These are phyloP conservation scores for Drosophila neonasuta DNA, from an alignment of 2,888 invertebrate species.

Conservation along the genomic window DNA sequence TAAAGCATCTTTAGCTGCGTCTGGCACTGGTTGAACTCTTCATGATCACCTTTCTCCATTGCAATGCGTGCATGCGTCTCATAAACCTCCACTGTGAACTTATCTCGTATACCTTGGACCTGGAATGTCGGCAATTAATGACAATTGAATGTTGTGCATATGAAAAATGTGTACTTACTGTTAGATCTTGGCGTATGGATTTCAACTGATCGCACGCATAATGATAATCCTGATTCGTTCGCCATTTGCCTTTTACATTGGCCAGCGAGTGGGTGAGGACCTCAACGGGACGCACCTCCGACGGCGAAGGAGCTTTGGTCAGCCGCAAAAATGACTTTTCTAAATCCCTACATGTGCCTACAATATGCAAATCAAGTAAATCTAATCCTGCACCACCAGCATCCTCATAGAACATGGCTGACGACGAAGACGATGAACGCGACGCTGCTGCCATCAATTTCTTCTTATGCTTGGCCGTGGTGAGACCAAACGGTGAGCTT, in stretches of 20 bases:
- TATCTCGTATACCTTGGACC: constrained; percentile 97
- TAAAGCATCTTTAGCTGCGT: constrained; percentile 98
- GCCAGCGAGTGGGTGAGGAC: constrained; percentile 92
- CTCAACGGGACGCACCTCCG: constrained; percentile 94
- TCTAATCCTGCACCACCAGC: constrained; percentile 88
- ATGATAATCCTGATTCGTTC: constrained; percentile 94
- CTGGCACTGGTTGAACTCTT: constrained; percentile 99
- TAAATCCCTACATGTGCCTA: constrained; percentile 96
- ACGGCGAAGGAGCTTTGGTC: constrained; percentile 96
- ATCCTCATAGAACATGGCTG: constrained; percentile 84
- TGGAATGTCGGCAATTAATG: constrained; percentile 77
- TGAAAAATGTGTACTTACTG: constrained; percentile 86
- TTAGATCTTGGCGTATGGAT: constrained; percentile 98
- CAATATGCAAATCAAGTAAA: constrained; percentile 93
- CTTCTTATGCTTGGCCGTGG: constrained; percentile 68
- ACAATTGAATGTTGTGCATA: neutral
- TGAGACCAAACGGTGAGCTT: constrained; percentile 74
- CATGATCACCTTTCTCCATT: constrained; percentile 98
- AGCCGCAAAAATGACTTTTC: constrained; percentile 98
- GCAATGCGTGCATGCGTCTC: constrained; percentile 99
- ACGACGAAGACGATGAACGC: constrained; percentile 19
- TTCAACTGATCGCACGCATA: constrained; percentile 99
- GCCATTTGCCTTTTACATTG: constrained; percentile 96
- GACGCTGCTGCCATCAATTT: constrained; percentile 49
- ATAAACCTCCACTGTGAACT: constrained; percentile 98